These are phyloP conservation scores for Melanerpes formicivorus DNA, from an alignment of 2,113 vertebrate species.

Conservation along the genomic window DNA sequence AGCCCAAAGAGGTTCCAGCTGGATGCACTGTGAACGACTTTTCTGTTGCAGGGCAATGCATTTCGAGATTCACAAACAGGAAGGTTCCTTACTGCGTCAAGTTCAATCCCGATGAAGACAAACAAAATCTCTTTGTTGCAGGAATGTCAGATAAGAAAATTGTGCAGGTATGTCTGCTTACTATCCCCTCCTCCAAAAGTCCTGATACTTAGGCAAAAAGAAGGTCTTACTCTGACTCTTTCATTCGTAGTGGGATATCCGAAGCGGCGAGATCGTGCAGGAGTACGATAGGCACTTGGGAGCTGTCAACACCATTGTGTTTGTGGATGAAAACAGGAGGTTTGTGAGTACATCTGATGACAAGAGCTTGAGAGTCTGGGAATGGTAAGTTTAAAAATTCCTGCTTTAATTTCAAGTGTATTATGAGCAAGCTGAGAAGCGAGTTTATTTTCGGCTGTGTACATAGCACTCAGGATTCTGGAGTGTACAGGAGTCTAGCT, in stretches of 20 bases:
- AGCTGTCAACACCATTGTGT: conserved; percentile 99
- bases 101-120: conserved; percentile 98
- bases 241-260: conserved; percentile 89
- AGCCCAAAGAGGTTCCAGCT: neutral
- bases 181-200: neutral
- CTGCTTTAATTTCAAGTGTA: neutral
- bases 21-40: neutral
- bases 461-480: neutral
- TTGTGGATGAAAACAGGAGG: conserved; percentile 97
- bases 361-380: conserved; percentile 97
- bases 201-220: neutral
- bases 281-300: conserved; percentile 97
- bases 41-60: conserved; percentile 87
- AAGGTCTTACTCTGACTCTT: neutral
- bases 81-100: conserved; percentile 99
- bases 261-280: conserved; percentile 95
- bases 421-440: conserved; percentile 12
- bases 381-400: conserved; percentile 86
- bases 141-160: conserved; percentile 99
- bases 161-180: conserved; percentile 85
- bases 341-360: conserved; percentile 99
- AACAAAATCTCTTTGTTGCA: conserved; percentile 95
- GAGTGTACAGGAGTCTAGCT: neutral
- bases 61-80: conserved; percentile 94
- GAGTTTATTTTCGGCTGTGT: neutral